Evolutionary conservation across 2,888 invertebrate genomes (phyloP), one percentile per base, ranked within the genome.

Genomic region (Creontiades dilutus): DNA sequence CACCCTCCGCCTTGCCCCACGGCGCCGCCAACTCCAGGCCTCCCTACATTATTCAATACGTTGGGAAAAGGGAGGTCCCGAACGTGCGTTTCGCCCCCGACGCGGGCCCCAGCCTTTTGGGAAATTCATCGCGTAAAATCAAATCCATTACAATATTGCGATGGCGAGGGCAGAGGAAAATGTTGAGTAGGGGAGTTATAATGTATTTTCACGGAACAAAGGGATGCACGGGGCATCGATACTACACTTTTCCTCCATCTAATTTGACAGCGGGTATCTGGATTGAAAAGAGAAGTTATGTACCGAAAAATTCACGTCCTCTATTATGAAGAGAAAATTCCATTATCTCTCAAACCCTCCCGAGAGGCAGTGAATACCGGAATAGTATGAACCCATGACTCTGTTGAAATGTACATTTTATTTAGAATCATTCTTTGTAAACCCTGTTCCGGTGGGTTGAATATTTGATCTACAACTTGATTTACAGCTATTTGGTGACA

Each of bases 41-140:
- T 23, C 23, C 68, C 68, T 82, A 23, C 52, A 82, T 82, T 82
- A 82, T 82, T 82, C 82, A 82, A 52, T 52, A 52, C 52, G 52
- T 47, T 4, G 52, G 68, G 68, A 68, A 68, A 52, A 68, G 23
- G 68, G 68, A 27, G 68, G 68, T 68, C 68, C 68, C 68, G 27
- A 68, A 68, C 68, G 68, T 68, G 68, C 68, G 27, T 68, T 68
- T 68, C 23, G 68, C 68, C 68, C 68, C 23, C 27, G 68, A 68
- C 68, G 68, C 68, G 11, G 9, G 52, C 3, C 16, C 14, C 2
- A 61, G 61, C 61, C 68, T 68, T 61, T 68, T 68, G 68, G 68
- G 68, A 68, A 68, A 68, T 68, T 68, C 68, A 68, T 68, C 68
- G 68, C 68, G 68, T 23, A 68, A 68, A 68, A 68, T 68, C 68